phyloP scores from a whole-genome alignment of 2,113 vertebrate genomes.

The Gallinago jamesoni region DNA sequence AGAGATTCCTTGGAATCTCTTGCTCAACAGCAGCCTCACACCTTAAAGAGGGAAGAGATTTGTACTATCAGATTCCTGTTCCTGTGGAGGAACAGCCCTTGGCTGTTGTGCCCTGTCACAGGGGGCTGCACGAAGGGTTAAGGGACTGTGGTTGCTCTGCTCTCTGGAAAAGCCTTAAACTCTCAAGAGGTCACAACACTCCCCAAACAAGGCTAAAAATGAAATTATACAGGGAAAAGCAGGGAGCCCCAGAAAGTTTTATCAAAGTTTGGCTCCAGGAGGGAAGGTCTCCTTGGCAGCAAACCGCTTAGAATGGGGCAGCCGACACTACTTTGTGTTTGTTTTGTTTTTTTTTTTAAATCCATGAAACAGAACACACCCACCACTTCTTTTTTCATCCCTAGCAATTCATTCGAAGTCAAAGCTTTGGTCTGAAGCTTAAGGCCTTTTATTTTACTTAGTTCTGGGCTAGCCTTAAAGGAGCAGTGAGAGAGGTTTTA shows the following conservation, averaged over 20 bases:
- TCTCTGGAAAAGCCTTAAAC: neutral
- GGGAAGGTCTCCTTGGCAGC: neutral
- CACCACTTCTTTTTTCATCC: neutral
- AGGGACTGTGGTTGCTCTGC: fast-evolving
- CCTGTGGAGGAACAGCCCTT: neutral
- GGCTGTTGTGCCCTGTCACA: neutral
- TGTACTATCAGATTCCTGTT: neutral
- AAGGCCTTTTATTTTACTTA: neutral
- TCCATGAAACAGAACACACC: neutral
- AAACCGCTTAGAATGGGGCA: neutral
- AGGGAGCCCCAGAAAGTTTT: neutral
- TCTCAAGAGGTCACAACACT: neutral
- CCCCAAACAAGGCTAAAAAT: neutral
- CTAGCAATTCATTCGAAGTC: neutral
- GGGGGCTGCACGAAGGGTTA: fast-evolving
- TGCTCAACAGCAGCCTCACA: neutral
- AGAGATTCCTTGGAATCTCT: neutral
- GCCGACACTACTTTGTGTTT: neutral
- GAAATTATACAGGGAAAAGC: neutral
- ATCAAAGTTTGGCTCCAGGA: neutral
- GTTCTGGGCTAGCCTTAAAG: conserved; percentile 28
- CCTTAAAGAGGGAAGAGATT: neutral
- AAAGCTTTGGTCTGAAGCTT: conserved; percentile 28
- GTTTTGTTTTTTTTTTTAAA: conserved; percentile 27
- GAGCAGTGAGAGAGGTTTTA: neutral